Evolutionary conservation across 2,113 vertebrate genomes (phyloP).

Genomic region (Anarhynchus alexandrinus): DNA sequence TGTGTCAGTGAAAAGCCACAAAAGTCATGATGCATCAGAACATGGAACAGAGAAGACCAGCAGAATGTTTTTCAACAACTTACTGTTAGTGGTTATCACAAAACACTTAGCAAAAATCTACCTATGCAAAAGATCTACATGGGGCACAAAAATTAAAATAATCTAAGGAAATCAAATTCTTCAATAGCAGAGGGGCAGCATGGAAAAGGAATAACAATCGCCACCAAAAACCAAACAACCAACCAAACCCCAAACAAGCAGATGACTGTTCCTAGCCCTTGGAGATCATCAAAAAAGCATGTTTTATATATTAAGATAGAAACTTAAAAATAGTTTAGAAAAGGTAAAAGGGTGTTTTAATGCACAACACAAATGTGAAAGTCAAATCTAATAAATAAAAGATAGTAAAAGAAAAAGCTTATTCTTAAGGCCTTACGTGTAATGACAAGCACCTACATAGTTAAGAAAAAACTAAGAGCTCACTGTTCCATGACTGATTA

Average conservation of each 20-base stretch:
- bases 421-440: neutral
- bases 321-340: neutral
- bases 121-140: neutral
- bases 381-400: neutral
- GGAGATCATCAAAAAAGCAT: neutral
- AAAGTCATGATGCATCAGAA: neutral
- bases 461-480: neutral
- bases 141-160: neutral
- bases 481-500: neutral
- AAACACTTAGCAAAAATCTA: neutral
- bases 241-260: neutral
- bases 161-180: neutral
- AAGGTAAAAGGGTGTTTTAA: neutral
- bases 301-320: neutral
- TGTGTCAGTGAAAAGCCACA: neutral
- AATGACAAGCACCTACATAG: neutral
- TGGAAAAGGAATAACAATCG: neutral
- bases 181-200: neutral
- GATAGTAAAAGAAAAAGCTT: neutral
- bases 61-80: neutral
- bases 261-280: neutral
- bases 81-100: neutral
- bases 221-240: neutral
- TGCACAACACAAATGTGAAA: neutral
- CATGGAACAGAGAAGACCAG: neutral